Evolutionary conservation across 2,888 invertebrate genomes (phyloP), one percentile per base, ranked within the genome.

Genomic region (Drosophila subsilvestris): DNA sequence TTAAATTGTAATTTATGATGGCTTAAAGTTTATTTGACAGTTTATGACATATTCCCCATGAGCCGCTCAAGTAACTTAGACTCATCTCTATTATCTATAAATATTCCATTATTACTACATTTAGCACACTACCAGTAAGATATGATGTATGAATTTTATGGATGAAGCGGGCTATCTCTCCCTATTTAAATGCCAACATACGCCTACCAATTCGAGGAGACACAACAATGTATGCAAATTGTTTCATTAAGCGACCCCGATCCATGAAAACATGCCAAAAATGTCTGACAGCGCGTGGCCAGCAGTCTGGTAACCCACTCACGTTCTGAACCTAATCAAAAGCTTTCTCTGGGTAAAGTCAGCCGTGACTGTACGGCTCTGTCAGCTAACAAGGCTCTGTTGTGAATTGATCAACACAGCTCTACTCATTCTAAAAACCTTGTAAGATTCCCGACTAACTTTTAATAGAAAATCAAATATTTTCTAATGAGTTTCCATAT

Each of bases 211-310:
- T 65, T 74, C 37, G 53, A 29, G 22, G 18, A 43, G 29, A 20
- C 37, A 61, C 69, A 32, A 54, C 65, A 63, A 63, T 87, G 86
- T 77, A 75, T 79, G 88, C 86, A 87, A 87, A 87, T 77, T 37
- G 70, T 63, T 81, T 79, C 32, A 85, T 85, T 87, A 79, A 27
- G 55, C 57, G 57, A 56, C 49, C 55, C 57, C 32, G 20, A 65
- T 29, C 60, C 32, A 47, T 18, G 42, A 44, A 69, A 59, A 70
- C 43, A 81, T 71, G 72, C 60, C 76, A 58, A 74, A 69, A 48
- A 67, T 63, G 63, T 73, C 54, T 55, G 55, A 62, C 54, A 73
- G 74, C 84, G 86, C 76, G 79, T 86, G 87, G 61, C 72, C 51
- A 57, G 43, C n/a, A 20, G 20, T 42, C 14, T 45, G 37, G 20